Evolutionary conservation across 35 echinoderm and acorn worm genomes (phyloP).

Genomic region (Stichopus chloronotus): DNA sequence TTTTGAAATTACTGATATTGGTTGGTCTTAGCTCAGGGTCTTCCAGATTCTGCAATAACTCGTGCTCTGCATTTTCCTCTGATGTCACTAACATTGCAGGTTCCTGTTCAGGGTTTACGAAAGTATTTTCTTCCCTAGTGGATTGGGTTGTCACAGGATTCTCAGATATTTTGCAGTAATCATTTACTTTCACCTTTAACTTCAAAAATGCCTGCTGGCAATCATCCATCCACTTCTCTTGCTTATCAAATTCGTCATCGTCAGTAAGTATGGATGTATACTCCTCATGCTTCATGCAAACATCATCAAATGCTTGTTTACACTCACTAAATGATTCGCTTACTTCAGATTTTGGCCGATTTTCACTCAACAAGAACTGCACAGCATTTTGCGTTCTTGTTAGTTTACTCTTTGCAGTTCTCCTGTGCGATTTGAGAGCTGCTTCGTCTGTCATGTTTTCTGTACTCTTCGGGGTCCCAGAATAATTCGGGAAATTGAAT

Average conservation of each 20-base stretch:
- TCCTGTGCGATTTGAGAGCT: conserved; percentile 11
- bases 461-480: neutral
- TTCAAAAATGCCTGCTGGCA: conserved; percentile 42
- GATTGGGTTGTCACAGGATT: neutral
- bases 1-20: neutral
- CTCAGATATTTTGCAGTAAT: conserved; percentile 24
- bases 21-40: neutral
- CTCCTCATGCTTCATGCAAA: too few relatives aligned
- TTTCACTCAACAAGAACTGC: too few relatives aligned
- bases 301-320: too few relatives aligned
- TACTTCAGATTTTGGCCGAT: too few relatives aligned
- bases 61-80: neutral
- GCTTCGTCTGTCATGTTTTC: neutral
- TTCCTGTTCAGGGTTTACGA: neutral
- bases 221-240: conserved; percentile 36
- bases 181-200: conserved; percentile 22
- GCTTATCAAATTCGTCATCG: conserved; percentile 53
- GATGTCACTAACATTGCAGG: neutral
- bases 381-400: too few relatives aligned
- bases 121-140: neutral
- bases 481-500: too few relatives aligned
- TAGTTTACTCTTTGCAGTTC: too few relatives aligned
- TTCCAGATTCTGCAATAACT: neutral
- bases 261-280: too few relatives aligned
- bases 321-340: too few relatives aligned